These are phyloP conservation scores for Conus canariensis DNA, from an alignment of 2,888 invertebrate species.

Conservation along the genomic window DNA sequence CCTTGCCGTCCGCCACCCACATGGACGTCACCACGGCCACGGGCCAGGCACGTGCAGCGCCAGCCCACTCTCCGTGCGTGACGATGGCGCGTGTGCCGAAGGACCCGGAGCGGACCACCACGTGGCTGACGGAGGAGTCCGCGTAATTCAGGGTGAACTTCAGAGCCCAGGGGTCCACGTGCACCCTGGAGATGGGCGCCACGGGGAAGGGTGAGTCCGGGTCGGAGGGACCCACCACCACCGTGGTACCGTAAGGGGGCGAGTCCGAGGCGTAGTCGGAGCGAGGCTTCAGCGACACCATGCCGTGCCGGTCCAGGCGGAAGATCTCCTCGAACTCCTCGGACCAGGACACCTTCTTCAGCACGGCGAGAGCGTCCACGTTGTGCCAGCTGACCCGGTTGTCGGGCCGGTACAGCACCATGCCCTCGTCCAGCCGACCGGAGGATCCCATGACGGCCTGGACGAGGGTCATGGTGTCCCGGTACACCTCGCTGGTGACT, in stretches of 20 bases:
- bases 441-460: conserved; percentile 52
- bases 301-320: conserved; percentile 61
- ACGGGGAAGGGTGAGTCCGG: conserved; percentile 48
- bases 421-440: conserved; percentile 39
- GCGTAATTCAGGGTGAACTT: conserved; percentile 49
- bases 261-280: conserved; percentile 59
- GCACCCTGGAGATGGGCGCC: conserved; percentile 51
- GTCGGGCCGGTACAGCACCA: conserved; percentile 50
- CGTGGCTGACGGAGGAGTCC: conserved; percentile 51
- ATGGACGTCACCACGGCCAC: conserved; percentile 60
- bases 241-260: conserved; percentile 62
- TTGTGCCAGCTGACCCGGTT: conserved; percentile 49
- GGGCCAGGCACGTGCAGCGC: conserved; percentile 48
- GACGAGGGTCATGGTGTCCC: conserved; percentile 49
- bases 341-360: conserved; percentile 57
- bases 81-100: conserved; percentile 51
- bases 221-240: conserved; percentile 57
- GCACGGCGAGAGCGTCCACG: conserved; percentile 47
- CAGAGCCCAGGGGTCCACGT: conserved; percentile 49
- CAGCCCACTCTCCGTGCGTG: conserved; percentile 46
- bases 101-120: conserved; percentile 46
- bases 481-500: conserved; percentile 48
- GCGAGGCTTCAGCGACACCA: conserved; percentile 53
- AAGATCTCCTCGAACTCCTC: conserved; percentile 58
- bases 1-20: conserved; percentile 63